These are phyloP conservation scores for Ephydatia muelleri DNA, from an alignment of 37 sponge, comb jelly and placozoan species.

Conservation along the genomic window DNA sequence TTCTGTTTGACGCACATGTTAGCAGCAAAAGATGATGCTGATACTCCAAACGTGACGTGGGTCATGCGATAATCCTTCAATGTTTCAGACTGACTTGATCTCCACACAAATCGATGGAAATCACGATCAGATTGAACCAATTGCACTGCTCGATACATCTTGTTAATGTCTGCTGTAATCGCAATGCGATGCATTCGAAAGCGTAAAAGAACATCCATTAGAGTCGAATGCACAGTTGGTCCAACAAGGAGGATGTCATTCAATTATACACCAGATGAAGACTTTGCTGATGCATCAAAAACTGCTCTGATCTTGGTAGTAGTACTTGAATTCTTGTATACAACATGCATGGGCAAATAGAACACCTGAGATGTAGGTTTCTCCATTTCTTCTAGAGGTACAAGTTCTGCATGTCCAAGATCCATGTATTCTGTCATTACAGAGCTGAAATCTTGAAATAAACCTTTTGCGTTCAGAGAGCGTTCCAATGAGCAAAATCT, in stretches of 20 bases:
- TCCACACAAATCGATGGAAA: constrained; percentile 33
- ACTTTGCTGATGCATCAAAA: constrained; percentile 33
- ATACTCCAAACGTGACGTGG: constrained; percentile 30
- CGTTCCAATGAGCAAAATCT: constrained; percentile 28
- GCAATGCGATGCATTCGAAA: constrained; percentile 25
- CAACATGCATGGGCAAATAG: constrained; percentile 49
- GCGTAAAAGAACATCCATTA: constrained; percentile 11
- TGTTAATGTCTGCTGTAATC: constrained; percentile 10
- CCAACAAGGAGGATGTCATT: constrained; percentile 28
- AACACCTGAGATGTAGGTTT: constrained; percentile 12
- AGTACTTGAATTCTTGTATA: constrained; percentile 24
- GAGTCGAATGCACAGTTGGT: constrained; percentile 15
- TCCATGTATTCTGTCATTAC: constrained; percentile 33
- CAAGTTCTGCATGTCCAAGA: constrained; percentile 17
- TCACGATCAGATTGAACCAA: constrained; percentile 1
- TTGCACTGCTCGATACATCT: constrained; percentile 17
- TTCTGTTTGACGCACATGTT: constrained; percentile 44
- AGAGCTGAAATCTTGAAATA: constrained; percentile 11
- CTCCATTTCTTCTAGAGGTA: constrained; percentile 18
- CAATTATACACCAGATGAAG: constrained; percentile 22
- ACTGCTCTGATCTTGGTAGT: constrained; percentile 40
- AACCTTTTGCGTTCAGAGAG: constrained; percentile 6
- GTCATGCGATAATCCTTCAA: constrained; percentile 13
- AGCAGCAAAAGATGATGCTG: constrained; percentile 40
- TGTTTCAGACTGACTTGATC: not conserved